Evolutionary conservation across 2,888 invertebrate species (phyloP), one percentile per base, ranked within the genome.

Genomic region (Limenitis camilla): DNA sequence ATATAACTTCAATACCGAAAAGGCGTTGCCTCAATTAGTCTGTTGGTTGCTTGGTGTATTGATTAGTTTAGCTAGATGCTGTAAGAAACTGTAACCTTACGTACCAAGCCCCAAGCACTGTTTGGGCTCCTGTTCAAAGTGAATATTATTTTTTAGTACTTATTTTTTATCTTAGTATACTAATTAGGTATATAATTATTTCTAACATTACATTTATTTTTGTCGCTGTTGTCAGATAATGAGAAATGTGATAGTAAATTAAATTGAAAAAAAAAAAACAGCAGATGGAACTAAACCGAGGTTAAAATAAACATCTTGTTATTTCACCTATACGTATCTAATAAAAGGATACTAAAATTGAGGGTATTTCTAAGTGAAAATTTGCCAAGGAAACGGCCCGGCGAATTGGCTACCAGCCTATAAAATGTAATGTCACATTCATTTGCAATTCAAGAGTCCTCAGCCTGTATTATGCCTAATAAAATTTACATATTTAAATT

Each of bases 401-500:
- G 73, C 77, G 83, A 86, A 86, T 85, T 83, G 85, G 82, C 81
- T 81, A 85, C 84, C 80, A 80, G 78, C 78, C 85, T 79, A 85
- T 85, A 84, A 86, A 86, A 83, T 73, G 80, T 82, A 83, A 85
- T 81, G 85, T 83, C 79, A 81, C 82, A 85, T 83, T 81, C 85
- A 87, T 86, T 86, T 86, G 85, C 83, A 86, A 86, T 87, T 86
- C 84, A 82, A 82, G 79, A 78, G 78, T 81, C 81, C 79, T 84
- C 81, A 79, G 78, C 73, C 81, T 76, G 82, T 85, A 83, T 85
- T 85, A 86, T 85, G 84, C 77, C 83, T 84, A 84, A 86, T 87
- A 86, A 87, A 86, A 87, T 87, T 87, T 81, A 83, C 87, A 87
- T 87, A 87, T 87, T 86, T 85, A 87, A 86, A 87, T 87, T 86